A percentile compares a stretch with the other conserved stretches of the same genome.
Evolutionary conservation across 2,113 vertebrate species (phyloP).

Genomic region (Isichthys henryi): DNA sequence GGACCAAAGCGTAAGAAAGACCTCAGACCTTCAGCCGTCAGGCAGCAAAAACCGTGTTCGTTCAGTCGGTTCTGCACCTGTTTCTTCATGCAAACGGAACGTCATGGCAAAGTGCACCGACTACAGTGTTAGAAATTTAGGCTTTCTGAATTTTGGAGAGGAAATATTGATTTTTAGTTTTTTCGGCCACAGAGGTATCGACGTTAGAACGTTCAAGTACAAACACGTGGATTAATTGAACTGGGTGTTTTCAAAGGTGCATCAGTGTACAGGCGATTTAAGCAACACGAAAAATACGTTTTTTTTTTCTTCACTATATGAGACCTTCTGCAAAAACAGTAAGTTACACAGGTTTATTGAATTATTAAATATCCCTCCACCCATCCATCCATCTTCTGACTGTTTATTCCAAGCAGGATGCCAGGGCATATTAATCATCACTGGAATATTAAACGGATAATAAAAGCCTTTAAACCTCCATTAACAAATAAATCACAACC

Average conservation of each 20-base stretch:
- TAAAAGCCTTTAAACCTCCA: slow-evolving; percentile 29
- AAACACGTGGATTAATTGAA: neutral
- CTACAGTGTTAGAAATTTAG: neutral
- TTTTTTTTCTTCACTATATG: neutral
- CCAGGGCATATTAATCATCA: slow-evolving; percentile 49
- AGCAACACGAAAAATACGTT: neutral
- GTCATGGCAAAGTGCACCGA: neutral
- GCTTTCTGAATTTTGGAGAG: neutral
- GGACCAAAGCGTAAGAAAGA: neutral
- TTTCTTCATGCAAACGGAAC: neutral
- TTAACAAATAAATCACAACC: slow-evolving; percentile 27
- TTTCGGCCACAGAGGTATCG: neutral
- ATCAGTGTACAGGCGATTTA: neutral
- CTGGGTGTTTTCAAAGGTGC: neutral
- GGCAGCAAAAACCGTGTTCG: too few species aligned
- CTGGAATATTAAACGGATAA: slow-evolving; percentile 49
- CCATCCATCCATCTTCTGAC: neutral
- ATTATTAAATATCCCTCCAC: slow-evolving; percentile 52
- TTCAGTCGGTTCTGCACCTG: neutral
- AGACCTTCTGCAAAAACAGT: slow-evolving; percentile 11
- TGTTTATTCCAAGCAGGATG: neutral
- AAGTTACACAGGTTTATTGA: slow-evolving; percentile 44
- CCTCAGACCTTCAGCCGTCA: neutral
- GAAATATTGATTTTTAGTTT: neutral
- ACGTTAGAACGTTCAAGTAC: neutral